phyloP scores from a whole-genome alignment of 2,113 vertebrate genomes.

The Salvelinus fontinalis region DNA sequence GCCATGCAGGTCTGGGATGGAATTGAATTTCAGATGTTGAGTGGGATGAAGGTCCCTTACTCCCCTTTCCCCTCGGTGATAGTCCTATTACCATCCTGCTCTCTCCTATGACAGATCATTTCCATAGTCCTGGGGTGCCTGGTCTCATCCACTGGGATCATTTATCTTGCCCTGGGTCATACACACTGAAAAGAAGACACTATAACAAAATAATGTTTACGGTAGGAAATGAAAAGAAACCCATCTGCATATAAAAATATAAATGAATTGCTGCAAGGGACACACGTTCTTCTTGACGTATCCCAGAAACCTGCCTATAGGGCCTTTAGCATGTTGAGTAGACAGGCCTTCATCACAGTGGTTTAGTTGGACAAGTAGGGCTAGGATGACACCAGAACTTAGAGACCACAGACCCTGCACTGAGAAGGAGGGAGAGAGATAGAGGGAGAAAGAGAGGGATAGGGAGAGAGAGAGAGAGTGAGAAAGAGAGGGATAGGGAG shows the following conservation, averaged over 20 bases:
- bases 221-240: not conserved
- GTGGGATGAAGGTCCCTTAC: not conserved
- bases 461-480: no score
- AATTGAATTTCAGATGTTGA: conserved; percentile 30
- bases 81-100: not conserved
- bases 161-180: not conserved
- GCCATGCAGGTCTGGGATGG: not conserved
- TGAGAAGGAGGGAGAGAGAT: not conserved
- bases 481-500: no score
- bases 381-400: not conserved
- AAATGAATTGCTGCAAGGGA: not conserved
- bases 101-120: not conserved
- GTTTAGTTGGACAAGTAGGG: not conserved
- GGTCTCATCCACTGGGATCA: not conserved
- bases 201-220: not conserved
- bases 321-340: not conserved
- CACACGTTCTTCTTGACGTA: not conserved
- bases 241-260: not conserved
- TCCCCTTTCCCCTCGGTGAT: not conserved
- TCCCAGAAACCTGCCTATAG: not conserved
- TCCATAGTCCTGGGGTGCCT: not conserved
- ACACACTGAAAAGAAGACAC: no score
- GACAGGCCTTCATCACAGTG: not conserved
- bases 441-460: not conserved
- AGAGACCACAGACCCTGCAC: not conserved